A percentile compares a stretch with the other conserved stretches of the same genome.
phyloP scores from a whole-genome alignment of 2,888 invertebrate genomes.

The Eudemis profundana region DNA sequence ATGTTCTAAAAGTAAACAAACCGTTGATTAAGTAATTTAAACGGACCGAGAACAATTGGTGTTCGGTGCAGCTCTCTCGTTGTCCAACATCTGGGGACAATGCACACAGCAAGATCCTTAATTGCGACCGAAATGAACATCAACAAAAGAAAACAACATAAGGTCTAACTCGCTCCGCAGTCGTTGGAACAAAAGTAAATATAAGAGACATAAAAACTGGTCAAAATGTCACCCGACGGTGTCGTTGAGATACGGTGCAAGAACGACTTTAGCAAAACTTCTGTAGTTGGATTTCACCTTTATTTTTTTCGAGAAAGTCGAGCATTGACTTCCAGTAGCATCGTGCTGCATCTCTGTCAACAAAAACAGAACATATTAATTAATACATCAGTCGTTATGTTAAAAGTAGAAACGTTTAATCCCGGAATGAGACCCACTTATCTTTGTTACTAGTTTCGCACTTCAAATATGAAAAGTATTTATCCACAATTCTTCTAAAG shows the following conservation, averaged over 20 bases:
- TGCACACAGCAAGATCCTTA: conserved; percentile 33
- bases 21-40: conserved; percentile 33
- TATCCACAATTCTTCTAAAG: not conserved
- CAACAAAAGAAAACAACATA: conserved; percentile 40
- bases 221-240: conserved; percentile 67
- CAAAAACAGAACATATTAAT: not conserved
- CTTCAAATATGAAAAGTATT: not conserved
- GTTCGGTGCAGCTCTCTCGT: conserved; percentile 15
- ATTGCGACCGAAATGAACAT: conserved; percentile 40
- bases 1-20: conserved; percentile 19
- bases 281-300: conserved; percentile 49
- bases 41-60: conserved; percentile 21
- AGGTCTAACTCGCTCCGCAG: conserved; percentile 46
- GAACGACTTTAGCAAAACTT: conserved; percentile 59
- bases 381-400: not conserved
- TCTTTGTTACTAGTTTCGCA: not conserved
- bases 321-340: conserved; percentile 20
- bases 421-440: not conserved
- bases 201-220: conserved; percentile 55
- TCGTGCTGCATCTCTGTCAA: not conserved
- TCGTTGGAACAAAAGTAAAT: conserved; percentile 55
- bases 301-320: conserved; percentile 48
- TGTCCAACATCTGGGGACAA: conserved; percentile 36
- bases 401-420: too few relatives aligned
- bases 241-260: conserved; percentile 58